Conservation (phyloP, 2,113 vertebrate species). For the Oncorhynchus nerka region DNA sequence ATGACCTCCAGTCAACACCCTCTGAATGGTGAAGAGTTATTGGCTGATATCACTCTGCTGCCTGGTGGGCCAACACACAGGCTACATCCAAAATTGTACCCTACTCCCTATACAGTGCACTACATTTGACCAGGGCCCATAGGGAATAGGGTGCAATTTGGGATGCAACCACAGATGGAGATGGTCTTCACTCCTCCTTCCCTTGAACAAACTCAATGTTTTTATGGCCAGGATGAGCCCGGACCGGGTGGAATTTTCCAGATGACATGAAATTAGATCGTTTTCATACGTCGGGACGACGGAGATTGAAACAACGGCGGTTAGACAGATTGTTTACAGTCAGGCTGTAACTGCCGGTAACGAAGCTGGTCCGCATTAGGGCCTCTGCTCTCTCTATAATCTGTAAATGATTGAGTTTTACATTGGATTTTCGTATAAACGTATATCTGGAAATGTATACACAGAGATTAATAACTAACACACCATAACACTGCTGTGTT, state of each 20-base stretch:
- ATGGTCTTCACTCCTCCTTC: constrained; percentile 42
- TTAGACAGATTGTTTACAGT: constrained; percentile 30
- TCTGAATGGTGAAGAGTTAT: constrained; percentile 50
- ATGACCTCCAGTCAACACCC: constrained; percentile 41
- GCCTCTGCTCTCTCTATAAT: not conserved
- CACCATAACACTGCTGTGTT: not conserved
- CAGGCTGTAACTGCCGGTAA: not conserved
- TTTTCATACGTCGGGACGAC: constrained; percentile 25
- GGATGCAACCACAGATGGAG: constrained; percentile 1
- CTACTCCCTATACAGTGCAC: no score
- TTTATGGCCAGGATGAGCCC: constrained; percentile 37
- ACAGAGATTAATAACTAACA: not conserved
- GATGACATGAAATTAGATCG: constrained; percentile 44
- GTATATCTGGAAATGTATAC: not conserved
- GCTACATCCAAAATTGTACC: no score
- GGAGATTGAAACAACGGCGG: not conserved
- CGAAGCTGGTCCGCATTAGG: constrained; percentile 27
- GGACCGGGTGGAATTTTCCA: constrained; percentile 49
- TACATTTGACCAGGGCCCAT: no score
- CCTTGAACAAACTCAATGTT: constrained; percentile 34
- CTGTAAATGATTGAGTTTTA: constrained; percentile 10
- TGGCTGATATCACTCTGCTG: constrained; percentile 57
- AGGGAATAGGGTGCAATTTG: no score
- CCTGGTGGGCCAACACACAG: constrained; percentile 32
- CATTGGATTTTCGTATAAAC: not conserved